A percentile compares a stretch with the other conserved stretches of the same genome.
These are phyloP conservation scores for Nezara viridula DNA, from an alignment of 2,888 invertebrate genomes.

Conservation along the genomic window DNA sequence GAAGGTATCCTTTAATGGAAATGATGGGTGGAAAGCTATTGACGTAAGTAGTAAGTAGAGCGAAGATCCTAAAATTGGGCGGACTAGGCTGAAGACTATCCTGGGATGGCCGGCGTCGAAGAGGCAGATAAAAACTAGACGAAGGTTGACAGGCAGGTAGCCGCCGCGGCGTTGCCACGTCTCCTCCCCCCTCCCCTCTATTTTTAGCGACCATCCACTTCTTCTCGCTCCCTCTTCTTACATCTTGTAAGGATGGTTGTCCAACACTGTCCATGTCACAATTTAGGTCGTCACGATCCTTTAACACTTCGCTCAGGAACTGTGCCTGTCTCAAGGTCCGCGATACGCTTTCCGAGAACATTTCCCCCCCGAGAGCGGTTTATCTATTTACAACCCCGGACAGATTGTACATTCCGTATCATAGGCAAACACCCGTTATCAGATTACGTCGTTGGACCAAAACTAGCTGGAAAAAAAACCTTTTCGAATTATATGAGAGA, in stretches of 20 bases:
- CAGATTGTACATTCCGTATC: neutral
- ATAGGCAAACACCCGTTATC: neutral
- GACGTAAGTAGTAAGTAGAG: neutral
- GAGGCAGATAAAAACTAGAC: conserved; percentile 14
- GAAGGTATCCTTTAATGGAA: neutral
- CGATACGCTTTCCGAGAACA: neutral
- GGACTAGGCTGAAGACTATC: neutral
- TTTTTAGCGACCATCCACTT: conserved; percentile 16
- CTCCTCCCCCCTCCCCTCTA: neutral
- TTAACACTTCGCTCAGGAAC: neutral
- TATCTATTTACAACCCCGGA: neutral
- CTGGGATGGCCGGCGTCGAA: conserved; percentile 7
- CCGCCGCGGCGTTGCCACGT: neutral
- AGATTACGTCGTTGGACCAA: neutral
- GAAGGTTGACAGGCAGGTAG: conserved; percentile 26
- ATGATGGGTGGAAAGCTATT: neutral
- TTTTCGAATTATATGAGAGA: neutral
- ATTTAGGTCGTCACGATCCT: neutral
- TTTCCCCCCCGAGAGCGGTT: neutral
- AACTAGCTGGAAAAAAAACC: neutral
- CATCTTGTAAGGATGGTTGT: conserved; percentile 3
- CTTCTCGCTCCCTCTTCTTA: conserved; percentile 5
- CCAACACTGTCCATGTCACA: neutral
- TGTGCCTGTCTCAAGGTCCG: no score
- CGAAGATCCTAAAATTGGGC: neutral